Evolutionary conservation across 2,797 vertebrate genomes (phyloP).

Genomic region (Euthynnus affinis): DNA sequence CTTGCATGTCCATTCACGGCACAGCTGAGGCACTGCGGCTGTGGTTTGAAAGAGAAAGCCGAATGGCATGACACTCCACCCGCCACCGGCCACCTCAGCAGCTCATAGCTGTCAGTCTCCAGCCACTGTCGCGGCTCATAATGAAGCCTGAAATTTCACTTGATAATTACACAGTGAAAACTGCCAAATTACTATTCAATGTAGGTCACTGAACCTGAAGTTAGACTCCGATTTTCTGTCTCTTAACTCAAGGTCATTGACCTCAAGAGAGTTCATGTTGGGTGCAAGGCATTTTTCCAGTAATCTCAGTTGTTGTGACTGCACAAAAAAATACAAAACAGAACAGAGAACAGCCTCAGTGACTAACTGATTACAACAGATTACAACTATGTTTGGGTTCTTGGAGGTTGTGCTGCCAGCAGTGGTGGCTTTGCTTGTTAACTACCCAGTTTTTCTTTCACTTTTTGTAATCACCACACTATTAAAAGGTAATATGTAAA

Average conservation of each 20-base stretch:
- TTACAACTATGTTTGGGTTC: no score
- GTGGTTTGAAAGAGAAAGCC: constrained; percentile 34
- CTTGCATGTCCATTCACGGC: constrained; percentile 30
- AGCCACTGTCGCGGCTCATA: not conserved
- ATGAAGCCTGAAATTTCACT: not conserved
- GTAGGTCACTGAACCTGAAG: not conserved
- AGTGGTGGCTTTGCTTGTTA: no score
- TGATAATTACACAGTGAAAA: not conserved
- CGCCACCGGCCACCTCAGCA: constrained; percentile 3
- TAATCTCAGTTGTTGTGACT: not conserved
- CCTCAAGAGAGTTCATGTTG: not conserved
- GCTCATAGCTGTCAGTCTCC: not conserved
- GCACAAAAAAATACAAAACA: no score
- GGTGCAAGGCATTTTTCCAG: not conserved
- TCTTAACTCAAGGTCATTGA: not conserved
- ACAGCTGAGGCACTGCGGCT: not conserved
- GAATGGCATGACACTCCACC: constrained; percentile 29
- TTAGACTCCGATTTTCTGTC: not conserved
- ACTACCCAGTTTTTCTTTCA: no score
- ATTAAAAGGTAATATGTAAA: no score
- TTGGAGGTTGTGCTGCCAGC: no score
- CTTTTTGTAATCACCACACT: no score
- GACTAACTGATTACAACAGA: not conserved
- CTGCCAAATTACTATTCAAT: not conserved
- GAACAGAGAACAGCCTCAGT: not conserved